Base-by-base conservation (phyloP, 2,888 invertebrate genomes). In the Sinohyriopsis cumingii region DNA sequence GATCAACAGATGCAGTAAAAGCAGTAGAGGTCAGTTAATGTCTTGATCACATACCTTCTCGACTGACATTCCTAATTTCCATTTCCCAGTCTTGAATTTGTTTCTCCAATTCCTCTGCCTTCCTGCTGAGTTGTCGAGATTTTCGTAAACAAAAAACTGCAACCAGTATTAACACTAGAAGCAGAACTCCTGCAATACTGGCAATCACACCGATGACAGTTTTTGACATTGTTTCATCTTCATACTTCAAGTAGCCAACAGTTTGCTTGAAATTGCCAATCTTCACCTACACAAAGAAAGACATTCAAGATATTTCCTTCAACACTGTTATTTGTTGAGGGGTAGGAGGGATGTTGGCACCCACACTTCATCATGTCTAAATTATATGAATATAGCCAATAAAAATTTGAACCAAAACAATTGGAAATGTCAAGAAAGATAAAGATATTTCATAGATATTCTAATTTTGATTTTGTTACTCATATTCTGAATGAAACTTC, bases 21-120 rank as follows among this genome's bases (percentile, higher is more conserved):
- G 45, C 5, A 15, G 0, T 45, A 15, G 0, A 45, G 45, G 45
- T 0, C 45, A 33, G 33, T 9, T 9, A 45, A 3, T 45, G 15
- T 45, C 45, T 45, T 45, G 45, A 45, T 45, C n/a, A 20, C n/a
- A 20, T 69, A 79, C 79, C 79, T 76, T 79, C 73, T 70, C 74
- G 68, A 6, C 72, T 69, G 1, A 72, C 73, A 19, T 62, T 61
- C 56, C 65, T 68, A 9, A 77, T 76, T 45, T 74, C 69, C 62
- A 75, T 67, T 60, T 79, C 79, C 55, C 68, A 60, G 12, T 74
- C 68, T 18, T 65, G 55, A 45, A 79, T 60, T 55, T 73, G 65
- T 20, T 64, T 53, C 57, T 74, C 63, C n/a, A 69, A 68, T 33
- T 68, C 65, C 5, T 60, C 66, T 2, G 67, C 75, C 28, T 63